phyloP scores from a whole-genome alignment of 2,113 vertebrate genomes.

The Labeo rohita region DNA sequence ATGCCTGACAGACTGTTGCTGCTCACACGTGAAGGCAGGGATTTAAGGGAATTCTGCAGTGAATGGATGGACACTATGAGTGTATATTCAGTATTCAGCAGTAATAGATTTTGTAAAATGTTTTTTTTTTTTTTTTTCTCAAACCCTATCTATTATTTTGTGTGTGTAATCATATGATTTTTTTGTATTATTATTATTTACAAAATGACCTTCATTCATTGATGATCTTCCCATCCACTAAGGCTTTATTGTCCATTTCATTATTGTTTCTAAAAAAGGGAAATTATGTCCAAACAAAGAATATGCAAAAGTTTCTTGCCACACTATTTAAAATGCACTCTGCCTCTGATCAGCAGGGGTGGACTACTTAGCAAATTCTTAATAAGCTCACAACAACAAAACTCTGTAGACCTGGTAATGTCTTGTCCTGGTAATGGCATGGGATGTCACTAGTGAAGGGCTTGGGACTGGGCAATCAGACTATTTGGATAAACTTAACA shows the following conservation, averaged over 20 bases:
- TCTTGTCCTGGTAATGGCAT: not conserved
- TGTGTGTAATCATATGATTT: too few species aligned
- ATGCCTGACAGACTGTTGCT: too few species aligned
- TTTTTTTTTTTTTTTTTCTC: too few species aligned
- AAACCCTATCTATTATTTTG: too few species aligned
- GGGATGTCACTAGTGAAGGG: not conserved
- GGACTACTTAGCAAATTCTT: not conserved
- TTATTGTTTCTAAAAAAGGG: conserved; percentile 27
- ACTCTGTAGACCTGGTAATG: not conserved
- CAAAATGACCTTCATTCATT: too few species aligned
- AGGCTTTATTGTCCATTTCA: too few species aligned
- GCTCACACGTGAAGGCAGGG: conserved; percentile 15
- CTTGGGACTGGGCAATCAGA: not conserved
- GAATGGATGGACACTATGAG: not conserved
- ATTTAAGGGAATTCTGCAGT: not conserved
- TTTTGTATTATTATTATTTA: too few species aligned
- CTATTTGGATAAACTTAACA: not conserved
- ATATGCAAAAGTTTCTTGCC: not conserved
- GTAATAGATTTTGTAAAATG: too few species aligned
- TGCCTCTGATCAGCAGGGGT: not conserved
- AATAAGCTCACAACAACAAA: not conserved
- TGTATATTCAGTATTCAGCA: conserved; percentile 3
- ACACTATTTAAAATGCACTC: not conserved
- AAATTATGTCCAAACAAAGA: conserved; percentile 1
- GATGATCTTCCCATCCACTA: too few species aligned